Base-by-base conservation (phyloP, 2,113 vertebrate species). In the Apeltes quadracus region DNA sequence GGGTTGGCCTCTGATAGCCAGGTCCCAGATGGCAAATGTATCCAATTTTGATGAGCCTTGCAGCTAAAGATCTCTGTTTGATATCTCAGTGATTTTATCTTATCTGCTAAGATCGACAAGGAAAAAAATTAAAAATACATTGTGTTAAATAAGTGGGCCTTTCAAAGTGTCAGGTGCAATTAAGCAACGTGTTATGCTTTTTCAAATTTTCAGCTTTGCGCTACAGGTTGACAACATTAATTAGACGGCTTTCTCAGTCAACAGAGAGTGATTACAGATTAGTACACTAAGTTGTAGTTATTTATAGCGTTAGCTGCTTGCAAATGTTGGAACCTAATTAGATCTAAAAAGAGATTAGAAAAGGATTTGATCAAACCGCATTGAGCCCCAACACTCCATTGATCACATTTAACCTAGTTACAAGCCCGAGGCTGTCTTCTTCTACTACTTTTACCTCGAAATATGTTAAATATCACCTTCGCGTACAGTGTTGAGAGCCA, bases 181-280 rank as follows among this genome's bases (percentile, higher is more conserved):
- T 50, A 63, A 12, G 20, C 15, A 50, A 43, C 4, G 3, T 43
- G n/a, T 46, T 22, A 15, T 41, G 23, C 54, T 7, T 51, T 34
- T 8, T 72, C 51, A 67, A 20, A 57, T 71, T 66, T 65, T 53
- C 34, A 43, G 9, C 23, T 64, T 61, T 18, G 18, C 41, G 63
- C 62, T 27, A 27, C 62, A 71, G 46, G 70, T 67, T 72, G 36
- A 39, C 36, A 74, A 41, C 51, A 56, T 64, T 64, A 75, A 81
- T 75, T 66, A 75, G 25, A 7, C 48, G 51, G 43, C 34, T 32
- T 15, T 36, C 16, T 23, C 22, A 46, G 72, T 76, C 48, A 58
- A 80, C 55, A 71, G 32, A 61, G 66, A n/a, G 46, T 66, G 32
- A 72, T 62, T 56, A 34, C 8, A 67, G 59, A 56, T 54, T 29